Base-by-base conservation (phyloP, 2,888 invertebrate species). In the Petrolisthes manimaculis region DNA sequence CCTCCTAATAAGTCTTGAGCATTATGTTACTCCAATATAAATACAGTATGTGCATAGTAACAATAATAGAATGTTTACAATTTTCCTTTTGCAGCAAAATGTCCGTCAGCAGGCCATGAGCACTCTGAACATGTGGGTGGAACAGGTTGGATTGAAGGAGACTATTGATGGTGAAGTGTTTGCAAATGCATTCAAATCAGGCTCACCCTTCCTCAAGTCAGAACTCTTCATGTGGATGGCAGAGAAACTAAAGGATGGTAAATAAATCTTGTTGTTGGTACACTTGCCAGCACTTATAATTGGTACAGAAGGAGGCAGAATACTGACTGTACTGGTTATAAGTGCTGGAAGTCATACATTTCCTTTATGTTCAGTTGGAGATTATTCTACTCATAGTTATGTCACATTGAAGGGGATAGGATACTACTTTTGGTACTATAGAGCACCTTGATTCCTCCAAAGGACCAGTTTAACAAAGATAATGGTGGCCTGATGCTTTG, bases 91-190 rank as follows among this genome's bases (percentile, higher is more conserved):
- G 18, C 89, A 89, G 89, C 89, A 89, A 89, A 96, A 96, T 94
- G 96, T 98, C 92, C 95, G 98, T 88, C 93, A 95, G 0, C 95
- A 97, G 0, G 96, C 97, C 0, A 94, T 96, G 56, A 94, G 95
- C n/a, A 96, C 97, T 92, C 95, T 98, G 77, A 97, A 97, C 92
- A 94, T 96, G 3, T 98, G 97, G 96, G 96, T 96, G 75, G 96
- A 96, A 84, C 95, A 96, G 92, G 96, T 97, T 0, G 92, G 93
- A 5, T 95, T 95, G 91, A 95, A 96, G 90, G 96, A 96, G 91
- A 95, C 96, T 92, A 96, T 97, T 89, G 98, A 98, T 86, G 96
- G 96, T 3, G 98, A 98, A 94, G 97, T 98, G 95, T 95, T 98
- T 90, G 95, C 95, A 18, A 98, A 98, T 93, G 97, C 97, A 1